Percentiles rank a stretch among this genome's conserved stretches.
These are phyloP conservation scores for Brachypteracias leptosomus DNA, from an alignment of 2,113 vertebrate species.

Conservation along the genomic window DNA sequence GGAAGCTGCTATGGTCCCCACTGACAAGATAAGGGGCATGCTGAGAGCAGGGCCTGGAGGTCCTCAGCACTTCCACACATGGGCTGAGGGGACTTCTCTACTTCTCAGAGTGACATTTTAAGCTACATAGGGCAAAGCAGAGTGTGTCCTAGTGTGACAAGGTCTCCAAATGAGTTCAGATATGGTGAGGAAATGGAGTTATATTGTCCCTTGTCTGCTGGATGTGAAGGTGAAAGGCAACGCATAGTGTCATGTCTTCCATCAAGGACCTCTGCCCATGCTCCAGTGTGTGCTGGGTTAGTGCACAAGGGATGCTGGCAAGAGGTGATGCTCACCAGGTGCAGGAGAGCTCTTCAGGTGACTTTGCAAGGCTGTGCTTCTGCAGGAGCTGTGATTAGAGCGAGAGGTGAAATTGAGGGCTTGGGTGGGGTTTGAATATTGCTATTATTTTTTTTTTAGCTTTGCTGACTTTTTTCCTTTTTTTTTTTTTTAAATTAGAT, in stretches of 20 bases:
- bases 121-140: not conserved
- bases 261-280: not conserved
- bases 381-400: not conserved
- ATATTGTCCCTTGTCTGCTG: not conserved
- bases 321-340: fast-evolving
- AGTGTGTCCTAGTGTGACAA: not conserved
- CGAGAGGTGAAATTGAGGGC: not conserved
- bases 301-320: fast-evolving
- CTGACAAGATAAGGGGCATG: not conserved
- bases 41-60: not conserved
- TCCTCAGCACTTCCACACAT: not conserved
- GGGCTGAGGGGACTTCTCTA: fast-evolving
- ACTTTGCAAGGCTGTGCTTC: not conserved
- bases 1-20: not conserved
- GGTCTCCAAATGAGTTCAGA: not conserved
- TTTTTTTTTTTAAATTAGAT: not conserved
- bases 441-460: not conserved
- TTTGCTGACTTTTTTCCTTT: not conserved
- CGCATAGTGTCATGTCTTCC: fast-evolving
- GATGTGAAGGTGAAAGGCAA: not conserved
- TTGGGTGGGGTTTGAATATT: not conserved
- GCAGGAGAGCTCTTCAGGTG: not conserved
- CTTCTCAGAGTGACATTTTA: not conserved
- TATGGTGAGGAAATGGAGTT: not conserved
- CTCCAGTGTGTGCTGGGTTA: not conserved